Percentiles rank a stretch among this genome's conserved stretches.
phyloP scores from a whole-genome alignment of 2,797 vertebrate genomes.

The Eleutherodactylus coqui region DNA sequence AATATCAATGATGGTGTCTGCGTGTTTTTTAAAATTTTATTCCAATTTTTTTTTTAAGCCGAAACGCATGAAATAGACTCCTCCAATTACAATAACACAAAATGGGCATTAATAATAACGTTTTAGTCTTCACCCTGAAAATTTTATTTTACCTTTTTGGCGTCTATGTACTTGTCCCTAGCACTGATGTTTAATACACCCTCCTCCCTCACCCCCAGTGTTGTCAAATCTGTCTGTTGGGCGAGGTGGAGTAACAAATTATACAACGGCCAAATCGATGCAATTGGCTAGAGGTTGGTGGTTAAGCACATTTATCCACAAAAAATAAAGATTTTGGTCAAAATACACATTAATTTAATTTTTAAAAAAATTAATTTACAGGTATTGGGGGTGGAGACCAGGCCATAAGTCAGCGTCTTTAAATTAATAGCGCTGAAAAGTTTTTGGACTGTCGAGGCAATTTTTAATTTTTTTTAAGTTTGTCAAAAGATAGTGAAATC shows the following conservation, averaged over 20 bases:
- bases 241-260: constrained; percentile 47
- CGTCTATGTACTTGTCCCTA: constrained; percentile 75
- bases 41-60: constrained; percentile 76
- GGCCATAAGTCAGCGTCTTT: no score
- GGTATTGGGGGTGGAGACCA: not conserved
- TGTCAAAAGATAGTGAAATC: not conserved
- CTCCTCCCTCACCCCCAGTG: no score
- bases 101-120: constrained; percentile 91
- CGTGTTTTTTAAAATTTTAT: constrained; percentile 6
- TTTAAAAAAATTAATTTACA: not conserved
- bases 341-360: not conserved
- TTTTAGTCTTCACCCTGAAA: constrained; percentile 79
- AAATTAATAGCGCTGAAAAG: no score
- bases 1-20: constrained; percentile 15
- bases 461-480: no score
- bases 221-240: not conserved
- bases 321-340: not conserved
- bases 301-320: not conserved
- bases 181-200: constrained; percentile 74
- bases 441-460: no score
- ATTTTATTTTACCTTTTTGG: constrained; percentile 70
- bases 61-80: constrained; percentile 87
- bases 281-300: not conserved
- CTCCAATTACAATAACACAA: constrained; percentile 86
- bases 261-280: constrained; percentile 36